Evolutionary conservation across 2,113 vertebrate genomes (phyloP), one percentile per base, ranked within the genome.

Genomic region (Lepisosteus osseus): DNA sequence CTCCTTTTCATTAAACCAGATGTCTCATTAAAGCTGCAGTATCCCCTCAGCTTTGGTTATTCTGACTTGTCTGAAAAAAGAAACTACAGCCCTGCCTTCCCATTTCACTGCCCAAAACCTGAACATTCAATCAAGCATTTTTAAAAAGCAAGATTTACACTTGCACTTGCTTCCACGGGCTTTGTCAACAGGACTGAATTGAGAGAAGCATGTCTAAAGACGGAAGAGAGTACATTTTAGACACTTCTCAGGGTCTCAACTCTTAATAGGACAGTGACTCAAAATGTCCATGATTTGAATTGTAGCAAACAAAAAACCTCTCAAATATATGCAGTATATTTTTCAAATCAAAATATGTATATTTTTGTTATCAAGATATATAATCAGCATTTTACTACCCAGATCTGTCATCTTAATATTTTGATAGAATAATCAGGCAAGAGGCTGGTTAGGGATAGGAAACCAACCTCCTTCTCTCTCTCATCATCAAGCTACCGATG

Each of bases 151-250:
- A 80, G 17, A 78, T 79, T 78, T 85, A 72, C 80, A 74, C 83
- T 82, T 84, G 76, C 82, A 80, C 79, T 81, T 74, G 86, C 86
- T 86, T 83, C 80, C 83, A 81, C 84, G 80, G 81, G 82, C 43
- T 71, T 70, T 77, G 82, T 85, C 84, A 86, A 86, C 84, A 83
- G 76, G 80, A 81, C 78, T 74, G 80, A 67, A 81, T 76, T 78
- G 76, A 80, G 78, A 85, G 86, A 85, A 74, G 13, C 44, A 17
- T n/a, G 43, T 81, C 86, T 89, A 90, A 87, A 87, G 85, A 87
- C 87, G 86, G 84, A 88, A 83, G 74, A 74, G 78, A 83, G 54
- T 73, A 72, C 73, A 76, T 45, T 65, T 3, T 54, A 76, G 74
- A 51, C 79, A 74, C 84, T 79, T 66, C 42, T 66, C 73, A 71